Percentiles rank a stretch among this genome's conserved stretches.
phyloP scores from a whole-genome alignment of 2,797 vertebrate species.

The Brachyalestes nurse region DNA sequence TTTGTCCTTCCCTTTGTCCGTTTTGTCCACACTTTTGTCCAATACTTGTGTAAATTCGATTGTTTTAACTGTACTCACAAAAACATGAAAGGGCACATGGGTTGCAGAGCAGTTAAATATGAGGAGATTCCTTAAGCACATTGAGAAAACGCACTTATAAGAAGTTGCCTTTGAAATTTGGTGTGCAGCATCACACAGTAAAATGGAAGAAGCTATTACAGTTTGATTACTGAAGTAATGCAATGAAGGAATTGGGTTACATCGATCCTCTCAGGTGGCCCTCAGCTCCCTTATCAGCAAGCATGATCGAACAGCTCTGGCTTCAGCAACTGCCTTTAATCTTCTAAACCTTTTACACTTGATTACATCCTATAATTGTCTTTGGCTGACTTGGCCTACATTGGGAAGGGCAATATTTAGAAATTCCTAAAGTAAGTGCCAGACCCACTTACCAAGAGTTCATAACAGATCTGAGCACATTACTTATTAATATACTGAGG shows the following conservation, averaged over 20 bases:
- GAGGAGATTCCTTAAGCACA: neutral
- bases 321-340: constrained; percentile 56
- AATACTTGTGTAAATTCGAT: neutral
- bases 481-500: neutral
- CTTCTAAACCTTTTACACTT: constrained; percentile 57
- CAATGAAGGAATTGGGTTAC: constrained; percentile 43
- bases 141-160: neutral
- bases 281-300: constrained; percentile 46
- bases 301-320: constrained; percentile 30
- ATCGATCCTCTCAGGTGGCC: constrained; percentile 44
- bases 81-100: neutral
- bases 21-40: neutral
- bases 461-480: neutral
- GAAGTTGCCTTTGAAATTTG: constrained; percentile 18
- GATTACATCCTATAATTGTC: constrained; percentile 66
- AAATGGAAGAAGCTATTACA: constrained; percentile 33
- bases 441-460: neutral
- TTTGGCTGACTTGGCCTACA: constrained; percentile 35
- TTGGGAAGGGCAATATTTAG: constrained; percentile 21
- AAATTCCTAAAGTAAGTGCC: neutral
- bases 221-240: constrained; percentile 41
- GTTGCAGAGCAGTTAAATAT: neutral
- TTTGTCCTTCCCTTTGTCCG: neutral
- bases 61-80: neutral
- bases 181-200: neutral